Evolutionary conservation across 2,113 vertebrate genomes (phyloP).

Genomic region (Dicentrarchus labrax): DNA sequence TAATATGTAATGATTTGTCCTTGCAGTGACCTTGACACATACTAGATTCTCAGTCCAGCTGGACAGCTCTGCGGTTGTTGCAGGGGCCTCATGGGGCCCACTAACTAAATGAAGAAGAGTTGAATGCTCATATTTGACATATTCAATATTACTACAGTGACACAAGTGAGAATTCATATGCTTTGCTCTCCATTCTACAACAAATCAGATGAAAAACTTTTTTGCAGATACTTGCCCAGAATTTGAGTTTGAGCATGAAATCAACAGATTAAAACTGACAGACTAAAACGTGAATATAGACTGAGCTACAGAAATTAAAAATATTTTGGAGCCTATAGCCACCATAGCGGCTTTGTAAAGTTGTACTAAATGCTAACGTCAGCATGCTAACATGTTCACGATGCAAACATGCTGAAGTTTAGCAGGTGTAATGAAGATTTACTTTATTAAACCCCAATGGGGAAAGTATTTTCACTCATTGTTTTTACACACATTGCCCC

Average conservation of each 20-base stretch:
- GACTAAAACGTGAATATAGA: not conserved
- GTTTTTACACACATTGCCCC: too few species aligned
- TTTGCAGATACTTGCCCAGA: not conserved
- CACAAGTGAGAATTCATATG: not conserved
- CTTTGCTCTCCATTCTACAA: not conserved
- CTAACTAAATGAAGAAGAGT: conserved; percentile 51
- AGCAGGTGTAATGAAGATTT: too few species aligned
- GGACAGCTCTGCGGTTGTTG: conserved; percentile 27
- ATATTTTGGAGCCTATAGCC: too few species aligned
- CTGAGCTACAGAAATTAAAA: not conserved
- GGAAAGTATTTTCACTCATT: too few species aligned
- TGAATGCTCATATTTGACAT: conserved; percentile 44
- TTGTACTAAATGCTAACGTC: not conserved
- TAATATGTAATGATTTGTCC: conserved; percentile 48
- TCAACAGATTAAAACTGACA: too few species aligned
- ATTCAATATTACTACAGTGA: conserved; percentile 9
- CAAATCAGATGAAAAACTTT: not conserved
- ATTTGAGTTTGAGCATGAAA: not conserved
- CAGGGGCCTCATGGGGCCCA: conserved; percentile 7
- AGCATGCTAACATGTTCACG: not conserved
- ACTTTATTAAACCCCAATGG: too few species aligned
- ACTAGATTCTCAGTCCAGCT: conserved; percentile 48
- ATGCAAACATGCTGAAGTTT: too few species aligned
- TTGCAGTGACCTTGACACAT: conserved; percentile 65
- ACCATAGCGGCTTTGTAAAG: not conserved